Conservation (phyloP, 2,888 invertebrate species). For the Nephrotoma guestfalica region DNA sequence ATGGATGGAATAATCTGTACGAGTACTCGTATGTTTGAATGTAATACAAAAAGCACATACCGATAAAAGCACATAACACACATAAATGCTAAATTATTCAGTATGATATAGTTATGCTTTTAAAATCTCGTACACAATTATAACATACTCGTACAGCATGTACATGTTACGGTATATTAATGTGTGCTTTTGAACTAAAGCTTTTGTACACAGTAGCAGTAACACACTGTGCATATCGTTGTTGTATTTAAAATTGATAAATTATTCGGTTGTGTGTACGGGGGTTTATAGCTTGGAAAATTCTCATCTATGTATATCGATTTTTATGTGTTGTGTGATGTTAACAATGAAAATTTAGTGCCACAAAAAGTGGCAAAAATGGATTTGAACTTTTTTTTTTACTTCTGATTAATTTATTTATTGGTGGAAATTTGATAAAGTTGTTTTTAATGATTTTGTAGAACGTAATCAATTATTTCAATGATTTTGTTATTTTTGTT, state of each 20-base stretch:
- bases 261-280: neutral
- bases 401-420: neutral
- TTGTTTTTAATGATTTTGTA: neutral
- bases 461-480: neutral
- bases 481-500: neutral
- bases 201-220: neutral
- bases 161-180: neutral
- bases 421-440: neutral
- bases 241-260: neutral
- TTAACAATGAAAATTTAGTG: neutral
- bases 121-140: neutral
- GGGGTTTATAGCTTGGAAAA: neutral
- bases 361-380: neutral
- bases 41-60: neutral
- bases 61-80: neutral
- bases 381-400: neutral
- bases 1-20: neutral
- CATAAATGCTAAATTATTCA: neutral
- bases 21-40: neutral
- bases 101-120: neutral
- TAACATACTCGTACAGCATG: neutral
- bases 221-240: neutral
- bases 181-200: neutral
- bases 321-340: neutral
- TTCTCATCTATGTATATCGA: neutral